Evolutionary conservation across 2,888 invertebrate genomes (phyloP).

Genomic region (Drosophila nigricruria): DNA sequence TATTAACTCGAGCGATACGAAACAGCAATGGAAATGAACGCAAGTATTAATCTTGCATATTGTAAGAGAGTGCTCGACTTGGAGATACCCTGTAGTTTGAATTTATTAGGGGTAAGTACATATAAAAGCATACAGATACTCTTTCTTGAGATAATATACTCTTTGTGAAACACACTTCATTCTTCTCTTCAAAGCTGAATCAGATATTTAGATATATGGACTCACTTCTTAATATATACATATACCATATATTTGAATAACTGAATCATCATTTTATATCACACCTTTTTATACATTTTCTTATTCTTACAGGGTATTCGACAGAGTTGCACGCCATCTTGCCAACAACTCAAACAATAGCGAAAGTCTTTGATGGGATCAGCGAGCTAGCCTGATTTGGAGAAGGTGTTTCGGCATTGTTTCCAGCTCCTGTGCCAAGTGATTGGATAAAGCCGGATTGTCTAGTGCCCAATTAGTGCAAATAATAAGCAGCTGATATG

Average conservation of each 20-base stretch:
- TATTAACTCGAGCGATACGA: conserved; percentile 37
- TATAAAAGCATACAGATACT: background rate
- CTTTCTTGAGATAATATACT: background rate
- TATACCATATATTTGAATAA: background rate
- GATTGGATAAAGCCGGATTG: conserved; percentile 18
- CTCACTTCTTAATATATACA: background rate
- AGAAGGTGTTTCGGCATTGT: conserved; percentile 8
- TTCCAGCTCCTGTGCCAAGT: conserved; percentile 26
- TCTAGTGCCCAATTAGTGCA: conserved; percentile 67
- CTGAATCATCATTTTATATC: background rate
- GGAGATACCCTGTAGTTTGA: conserved; percentile 3
- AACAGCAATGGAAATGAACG: conserved; percentile 8
- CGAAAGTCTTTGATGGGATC: conserved; percentile 45
- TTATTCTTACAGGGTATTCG: conserved; percentile 16
- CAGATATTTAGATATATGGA: background rate
- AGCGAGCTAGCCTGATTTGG: background rate
- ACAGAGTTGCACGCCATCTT: conserved; percentile 32
- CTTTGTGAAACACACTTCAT: no score
- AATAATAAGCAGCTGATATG: conserved; percentile 55
- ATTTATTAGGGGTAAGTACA: background rate
- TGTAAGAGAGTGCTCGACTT: background rate
- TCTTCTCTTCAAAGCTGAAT: no score
- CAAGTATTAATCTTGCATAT: background rate
- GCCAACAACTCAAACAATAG: conserved; percentile 45
- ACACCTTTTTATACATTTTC: background rate